Base-by-base conservation (phyloP, 2,797 vertebrate species). In the Rhinella marina region DNA sequence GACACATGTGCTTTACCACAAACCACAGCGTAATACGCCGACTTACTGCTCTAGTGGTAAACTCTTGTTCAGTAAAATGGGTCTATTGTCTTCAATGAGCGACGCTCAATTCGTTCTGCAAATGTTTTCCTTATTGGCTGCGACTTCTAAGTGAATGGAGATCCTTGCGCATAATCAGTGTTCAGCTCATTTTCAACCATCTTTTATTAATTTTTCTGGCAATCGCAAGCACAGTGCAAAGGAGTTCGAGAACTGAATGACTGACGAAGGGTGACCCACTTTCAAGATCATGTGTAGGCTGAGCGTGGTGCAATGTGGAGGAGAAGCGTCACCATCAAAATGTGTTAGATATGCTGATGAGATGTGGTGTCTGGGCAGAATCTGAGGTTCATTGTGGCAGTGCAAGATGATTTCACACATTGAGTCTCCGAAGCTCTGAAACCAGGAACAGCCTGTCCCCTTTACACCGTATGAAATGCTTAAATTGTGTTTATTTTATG, bases 51-150 rank as follows among this genome's bases (percentile, higher is more conserved):
- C 72, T 68, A 54, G 21, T 21, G 57, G 72, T 50, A 77, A 78
- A 8, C 16, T 77, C 41, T 8, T 13, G 77, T n/a, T 68, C 50
- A 77, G 52, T 57, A 57, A 75, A 66, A 68, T 83, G 25, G 70
- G 56, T 57, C 41, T 59, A 84, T 70, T 88, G 86, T 88, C 50
- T 57, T 23, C 25, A 25, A 78, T 13, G 17, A 57, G 81, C 57
- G 27, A 83, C 29, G 21, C 81, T 83, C 41, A 29, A 82, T 87
- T 87, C 19, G 76, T 83, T 82, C 50, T 73, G 61, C 86, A 87
- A 82, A 78, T 19, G 50, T 84, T 72, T 41, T 8, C 29, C 6
- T 77, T 66, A 70, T 88, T 52, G 23, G 21, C 41, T 70, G 81
- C 9, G 12, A 70, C 81, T 84, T 88, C 81, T 84, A 79, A 84